Conservation (phyloP, 2,113 vertebrate genomes). For the Platanista minor region DNA sequence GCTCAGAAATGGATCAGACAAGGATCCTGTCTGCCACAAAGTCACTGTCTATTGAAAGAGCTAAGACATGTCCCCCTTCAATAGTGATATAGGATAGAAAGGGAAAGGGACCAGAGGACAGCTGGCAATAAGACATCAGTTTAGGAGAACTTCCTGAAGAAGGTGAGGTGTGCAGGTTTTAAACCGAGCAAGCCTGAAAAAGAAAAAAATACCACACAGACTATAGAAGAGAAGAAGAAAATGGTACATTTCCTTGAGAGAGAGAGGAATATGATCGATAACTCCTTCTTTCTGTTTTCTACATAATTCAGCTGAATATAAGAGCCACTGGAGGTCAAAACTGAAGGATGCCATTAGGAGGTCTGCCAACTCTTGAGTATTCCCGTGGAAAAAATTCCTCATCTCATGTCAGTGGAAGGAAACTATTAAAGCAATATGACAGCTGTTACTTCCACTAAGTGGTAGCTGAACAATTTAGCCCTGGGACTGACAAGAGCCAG, state of each 20-base stretch:
- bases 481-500: neutral
- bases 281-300: slow-evolving; percentile 75
- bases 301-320: slow-evolving; percentile 65
- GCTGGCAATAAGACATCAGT: neutral
- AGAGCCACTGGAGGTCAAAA: slow-evolving; percentile 35
- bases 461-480: neutral
- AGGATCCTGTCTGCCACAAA: neutral
- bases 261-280: neutral
- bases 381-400: neutral
- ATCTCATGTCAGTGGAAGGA: neutral
- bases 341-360: neutral
- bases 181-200: neutral
- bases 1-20: neutral
- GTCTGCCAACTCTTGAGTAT: neutral
- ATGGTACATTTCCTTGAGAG: neutral
- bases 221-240: neutral
- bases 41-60: neutral
- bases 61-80: neutral
- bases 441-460: neutral
- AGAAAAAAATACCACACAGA: neutral
- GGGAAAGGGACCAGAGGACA: neutral
- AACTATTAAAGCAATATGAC: neutral
- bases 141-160: neutral
- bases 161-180: neutral
- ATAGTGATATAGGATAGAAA: neutral